phyloP scores from a whole-genome alignment of 2,113 vertebrate genomes.

The Charadrius vociferus region DNA sequence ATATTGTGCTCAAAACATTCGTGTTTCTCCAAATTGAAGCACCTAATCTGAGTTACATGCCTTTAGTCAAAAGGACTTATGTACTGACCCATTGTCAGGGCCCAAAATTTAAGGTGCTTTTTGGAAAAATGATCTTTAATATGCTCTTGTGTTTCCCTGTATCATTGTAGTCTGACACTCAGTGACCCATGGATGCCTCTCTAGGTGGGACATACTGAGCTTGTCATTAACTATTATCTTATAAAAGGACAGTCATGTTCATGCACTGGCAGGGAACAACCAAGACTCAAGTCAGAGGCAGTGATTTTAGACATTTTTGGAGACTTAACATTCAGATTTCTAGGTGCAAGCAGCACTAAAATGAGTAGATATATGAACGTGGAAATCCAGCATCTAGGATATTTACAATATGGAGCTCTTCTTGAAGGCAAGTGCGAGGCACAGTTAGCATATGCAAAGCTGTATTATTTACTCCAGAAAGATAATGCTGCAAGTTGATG shows the following conservation, averaged over 20 bases:
- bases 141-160: neutral
- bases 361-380: neutral
- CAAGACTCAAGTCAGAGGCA: neutral
- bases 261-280: neutral
- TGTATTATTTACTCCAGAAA: neutral
- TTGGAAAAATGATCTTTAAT: neutral
- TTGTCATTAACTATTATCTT: neutral
- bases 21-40: neutral
- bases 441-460: neutral
- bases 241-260: neutral
- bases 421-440: neutral
- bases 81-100: neutral
- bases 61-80: neutral
- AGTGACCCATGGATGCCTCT: neutral
- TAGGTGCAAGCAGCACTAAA: neutral
- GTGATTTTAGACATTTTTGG: neutral
- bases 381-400: neutral
- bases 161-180: neutral
- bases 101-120: neutral
- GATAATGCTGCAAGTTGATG: neutral
- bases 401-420: neutral
- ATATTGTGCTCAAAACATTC: neutral
- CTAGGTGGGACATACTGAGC: neutral
- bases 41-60: neutral
- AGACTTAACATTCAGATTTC: neutral